Evolutionary conservation across 2,113 vertebrate genomes (phyloP).

Genomic region (Apeltes quadracus): DNA sequence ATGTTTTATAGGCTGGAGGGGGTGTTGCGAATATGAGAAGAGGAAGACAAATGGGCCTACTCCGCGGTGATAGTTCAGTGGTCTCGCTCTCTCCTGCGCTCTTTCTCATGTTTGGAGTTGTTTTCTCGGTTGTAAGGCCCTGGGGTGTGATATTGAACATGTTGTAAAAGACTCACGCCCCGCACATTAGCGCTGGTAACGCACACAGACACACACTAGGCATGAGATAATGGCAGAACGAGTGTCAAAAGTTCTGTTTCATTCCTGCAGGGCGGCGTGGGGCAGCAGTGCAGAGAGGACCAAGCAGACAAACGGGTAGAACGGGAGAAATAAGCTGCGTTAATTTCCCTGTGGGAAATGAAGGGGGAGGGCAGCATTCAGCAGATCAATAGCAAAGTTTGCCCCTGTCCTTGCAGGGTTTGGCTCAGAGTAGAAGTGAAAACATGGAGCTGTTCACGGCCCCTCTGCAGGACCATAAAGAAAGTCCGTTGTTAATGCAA

Average conservation of each 20-base stretch:
- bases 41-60: conserved; percentile 71
- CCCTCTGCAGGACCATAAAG: conserved; percentile 28
- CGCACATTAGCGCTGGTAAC: conserved; percentile 64
- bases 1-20: conserved; percentile 64
- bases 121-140: conserved; percentile 67
- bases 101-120: conserved; percentile 60
- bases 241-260: conserved; percentile 49
- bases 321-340: conserved; percentile 48
- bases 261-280: conserved; percentile 69
- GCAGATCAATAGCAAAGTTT: conserved; percentile 67
- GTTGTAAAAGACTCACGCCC: conserved; percentile 73
- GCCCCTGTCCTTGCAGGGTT: conserved; percentile 59
- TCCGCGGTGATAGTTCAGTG: conserved; percentile 65
- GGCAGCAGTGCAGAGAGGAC: conserved; percentile 64
- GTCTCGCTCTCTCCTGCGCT: conserved; percentile 29
- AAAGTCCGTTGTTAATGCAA: conserved; percentile 10
- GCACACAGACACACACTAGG: conserved; percentile 32
- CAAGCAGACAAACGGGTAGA: conserved; percentile 41
- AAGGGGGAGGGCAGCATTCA: conserved; percentile 42
- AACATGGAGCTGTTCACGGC: conserved; percentile 43
- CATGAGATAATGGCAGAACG: conserved; percentile 30
- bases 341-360: conserved; percentile 64
- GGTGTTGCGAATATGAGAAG: conserved; percentile 61
- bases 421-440: conserved; percentile 45
- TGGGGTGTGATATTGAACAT: conserved; percentile 73